Base-by-base conservation (phyloP, 2,113 vertebrate genomes). In the Microtus montanus region DNA sequence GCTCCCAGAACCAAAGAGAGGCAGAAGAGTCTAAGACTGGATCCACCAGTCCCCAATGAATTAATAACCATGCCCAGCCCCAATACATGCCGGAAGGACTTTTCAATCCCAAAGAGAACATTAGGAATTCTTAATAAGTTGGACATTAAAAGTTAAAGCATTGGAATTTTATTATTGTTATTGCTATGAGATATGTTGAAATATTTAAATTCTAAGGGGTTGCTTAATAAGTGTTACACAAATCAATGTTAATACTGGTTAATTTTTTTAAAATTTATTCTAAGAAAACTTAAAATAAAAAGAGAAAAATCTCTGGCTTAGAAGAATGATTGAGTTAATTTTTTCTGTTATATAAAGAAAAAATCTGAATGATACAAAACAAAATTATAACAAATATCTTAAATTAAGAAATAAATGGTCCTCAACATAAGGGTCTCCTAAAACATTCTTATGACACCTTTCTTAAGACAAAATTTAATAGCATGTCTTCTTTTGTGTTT, bases 1-100 rank as follows among this genome's bases (percentile, higher is more conserved):
- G 58, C 68, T 96, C 84, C 83, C 82, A 96, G 95, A 82, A 96
- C 96, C 87, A 96, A 94, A 97, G 86, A 91, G 95, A 97, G 90
- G 41, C 78, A 96, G 90, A 92, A 92, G 90, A 95, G 94, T 35
- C 89, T 74, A 96, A 77, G 74, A 96, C 58, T 92, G 71, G 66
- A 94, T 80, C 94, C 89, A 93, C 97, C 95, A 82, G 41, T 58
- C 83, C 95, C 86, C 95, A 92, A 95, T 86, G 92, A 97, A 94
- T 96, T 96, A 95, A 96, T 96, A 97, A 96, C 93, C 30, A 78
- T 35, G 35, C 88, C 77, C 79, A 92, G 73, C 66, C 66, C 83
- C 92, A 89, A 17, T 1, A 2, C n/a, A 54, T 91, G 75, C 63
- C 89, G 73, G 90, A 95, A 96, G 96, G 73, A 94, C 82, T 90